Percentiles rank a stretch among this genome's conserved stretches.
phyloP scores from a whole-genome alignment of 2,888 invertebrate species.

The Smittia sp. region DNA sequence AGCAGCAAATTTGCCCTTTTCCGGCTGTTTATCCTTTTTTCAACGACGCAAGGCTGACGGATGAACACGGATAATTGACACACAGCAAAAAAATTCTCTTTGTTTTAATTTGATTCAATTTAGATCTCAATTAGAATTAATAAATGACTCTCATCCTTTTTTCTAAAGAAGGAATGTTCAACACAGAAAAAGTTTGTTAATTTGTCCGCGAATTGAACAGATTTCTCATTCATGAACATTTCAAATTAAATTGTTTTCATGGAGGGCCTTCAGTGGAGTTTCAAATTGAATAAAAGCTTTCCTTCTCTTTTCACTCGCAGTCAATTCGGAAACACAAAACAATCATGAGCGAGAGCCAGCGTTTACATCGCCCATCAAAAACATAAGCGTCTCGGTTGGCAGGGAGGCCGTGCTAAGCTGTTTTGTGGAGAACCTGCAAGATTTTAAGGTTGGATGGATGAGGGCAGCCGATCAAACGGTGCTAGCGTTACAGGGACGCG shows the following conservation, averaged over 20 bases:
- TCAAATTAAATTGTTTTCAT: too few species aligned
- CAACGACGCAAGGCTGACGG: neutral
- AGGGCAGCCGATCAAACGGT: constrained; percentile 71
- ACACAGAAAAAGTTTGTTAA: neutral
- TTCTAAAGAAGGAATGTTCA: constrained; percentile 10
- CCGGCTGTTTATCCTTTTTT: neutral
- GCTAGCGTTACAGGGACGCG: constrained; percentile 68
- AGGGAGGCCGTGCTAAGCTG: constrained; percentile 41
- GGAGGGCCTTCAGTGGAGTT: too few species aligned
- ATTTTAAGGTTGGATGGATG: constrained; percentile 42
- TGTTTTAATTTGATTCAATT: constrained; percentile 22
- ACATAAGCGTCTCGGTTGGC: constrained; percentile 40
- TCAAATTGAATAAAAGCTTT: constrained; percentile 1
- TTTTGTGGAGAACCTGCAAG: constrained; percentile 41
- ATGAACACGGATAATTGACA: neutral
- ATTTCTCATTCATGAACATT: too few species aligned
- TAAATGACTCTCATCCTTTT: constrained; percentile 18
- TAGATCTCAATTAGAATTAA: constrained; percentile 27
- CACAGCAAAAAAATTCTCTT: neutral
- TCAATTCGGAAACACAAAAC: constrained; percentile 39
- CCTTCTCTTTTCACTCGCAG: neutral
- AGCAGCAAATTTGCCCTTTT: neutral
- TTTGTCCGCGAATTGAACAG: too few species aligned
- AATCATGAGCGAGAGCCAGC: constrained; percentile 39
- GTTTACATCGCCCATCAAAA: constrained; percentile 42